Evolutionary conservation across 2,888 invertebrate genomes (phyloP), one percentile per base, ranked within the genome.

Genomic region (Molorchus minor): DNA sequence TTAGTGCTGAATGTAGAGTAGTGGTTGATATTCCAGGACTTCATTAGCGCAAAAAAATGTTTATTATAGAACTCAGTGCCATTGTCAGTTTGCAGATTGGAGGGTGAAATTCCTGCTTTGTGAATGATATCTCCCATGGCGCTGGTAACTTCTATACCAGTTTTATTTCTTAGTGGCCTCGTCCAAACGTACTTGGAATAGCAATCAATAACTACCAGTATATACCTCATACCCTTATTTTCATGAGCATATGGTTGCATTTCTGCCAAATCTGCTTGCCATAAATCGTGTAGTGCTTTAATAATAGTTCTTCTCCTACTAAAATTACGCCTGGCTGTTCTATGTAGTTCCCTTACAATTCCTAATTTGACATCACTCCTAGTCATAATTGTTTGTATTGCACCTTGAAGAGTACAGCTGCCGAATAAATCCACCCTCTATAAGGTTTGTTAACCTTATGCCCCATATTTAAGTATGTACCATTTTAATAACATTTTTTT

Each of bases 101-200:
- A 33, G 40, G 13, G 54, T 51, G 29, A n/a, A n/a, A 33, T 25
- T 35, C 2, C 33, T n/a, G 21, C 25, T 8, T 46, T 21, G 1
- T 10, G 12, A 33, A 43, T 8, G 12, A 53, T 30, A 1, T 60
- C 53, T 29, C 49, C 43, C 62, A 74, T 67, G 16, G 62, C 70
- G 19, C 53, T 35, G 10, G 62, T 60, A 5, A 77, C 71, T 55
- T 75, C 72, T 38, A 59, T 49, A 15, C 58, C 75, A 51, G 53
- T 67, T 71, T 79, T 79, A 10, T 60, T 70, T 68, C 78, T 79
- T 4, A 78, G 33, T 2, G 77, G 74, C 1, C n/a, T 8, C 8
- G 17, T 2, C 36, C 36, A 36, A 13, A 36, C 36, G 15, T 13
- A 36, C 15, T 36, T 36, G 12, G 36, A 36, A 36, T 16, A 16